Percentiles rank a stretch among this genome's conserved stretches.
Evolutionary conservation across 2,888 invertebrate species (phyloP).

Genomic region (Leucania comma): DNA sequence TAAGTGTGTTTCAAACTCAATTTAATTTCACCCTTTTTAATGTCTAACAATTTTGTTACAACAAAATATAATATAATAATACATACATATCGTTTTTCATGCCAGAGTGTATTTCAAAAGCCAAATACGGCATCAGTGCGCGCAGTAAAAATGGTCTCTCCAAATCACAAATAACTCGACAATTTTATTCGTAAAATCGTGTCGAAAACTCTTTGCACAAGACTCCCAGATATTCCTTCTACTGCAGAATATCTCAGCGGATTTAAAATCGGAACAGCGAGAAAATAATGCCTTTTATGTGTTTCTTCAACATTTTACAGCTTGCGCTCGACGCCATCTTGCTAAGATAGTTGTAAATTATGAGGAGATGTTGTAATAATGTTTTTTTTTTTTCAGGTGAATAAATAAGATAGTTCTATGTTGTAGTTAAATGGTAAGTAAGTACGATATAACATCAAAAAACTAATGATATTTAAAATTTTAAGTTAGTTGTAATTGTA

Average conservation of each 20-base stretch:
- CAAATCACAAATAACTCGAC: slow-evolving; percentile 4
- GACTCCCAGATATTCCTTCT: slow-evolving; percentile 1
- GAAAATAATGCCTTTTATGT: slow-evolving; percentile 37
- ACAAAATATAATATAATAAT: neutral
- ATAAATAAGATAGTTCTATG: neutral
- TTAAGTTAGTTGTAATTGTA: too few relatives aligned
- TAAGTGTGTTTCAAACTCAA: neutral
- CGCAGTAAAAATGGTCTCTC: neutral
- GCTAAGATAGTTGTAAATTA: slow-evolving; percentile 15
- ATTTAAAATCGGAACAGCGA: slow-evolving; percentile 40
- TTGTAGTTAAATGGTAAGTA: neutral
- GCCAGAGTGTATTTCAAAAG: neutral
- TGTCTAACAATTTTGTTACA: neutral
- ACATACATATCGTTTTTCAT: neutral
- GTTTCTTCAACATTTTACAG: slow-evolving; percentile 16
- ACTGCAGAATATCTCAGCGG: slow-evolving; percentile 25
- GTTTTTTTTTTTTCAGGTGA: slow-evolving; percentile 2
- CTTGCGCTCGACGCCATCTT: slow-evolving; percentile 23
- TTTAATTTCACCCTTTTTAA: neutral
- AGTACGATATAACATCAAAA: too few relatives aligned
- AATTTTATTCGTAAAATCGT: slow-evolving; percentile 14
- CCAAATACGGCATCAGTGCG: neutral
- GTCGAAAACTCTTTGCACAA: slow-evolving; percentile 14
- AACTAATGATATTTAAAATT: too few relatives aligned
- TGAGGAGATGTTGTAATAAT: neutral